Evolutionary conservation across 1,140 invertebrate species (phyloP).

Genomic region (Paracyclopina nana): DNA sequence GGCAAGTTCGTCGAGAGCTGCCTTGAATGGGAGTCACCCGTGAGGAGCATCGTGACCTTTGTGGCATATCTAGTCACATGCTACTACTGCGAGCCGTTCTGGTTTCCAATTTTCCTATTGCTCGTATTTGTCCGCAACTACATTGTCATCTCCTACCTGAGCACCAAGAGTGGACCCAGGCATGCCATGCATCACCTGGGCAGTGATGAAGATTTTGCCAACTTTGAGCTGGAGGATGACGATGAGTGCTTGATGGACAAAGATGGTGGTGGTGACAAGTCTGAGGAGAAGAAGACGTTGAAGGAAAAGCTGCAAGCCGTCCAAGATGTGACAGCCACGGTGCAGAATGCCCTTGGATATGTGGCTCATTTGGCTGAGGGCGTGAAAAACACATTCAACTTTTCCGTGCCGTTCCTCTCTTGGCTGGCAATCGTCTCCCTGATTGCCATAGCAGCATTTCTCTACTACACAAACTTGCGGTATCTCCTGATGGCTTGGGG

Average conservation of each 20-base stretch:
- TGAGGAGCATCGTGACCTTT: constrained; percentile 68
- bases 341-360: constrained; percentile 80
- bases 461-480: constrained; percentile 36
- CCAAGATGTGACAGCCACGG: constrained; percentile 80
- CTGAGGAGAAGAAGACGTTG: constrained; percentile 88
- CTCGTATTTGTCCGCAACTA: constrained; percentile 56
- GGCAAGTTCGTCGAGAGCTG: constrained; percentile 47
- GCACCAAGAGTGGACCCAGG: not conserved
- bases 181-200: not conserved
- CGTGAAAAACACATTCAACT: constrained; percentile 64
- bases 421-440: constrained; percentile 65
- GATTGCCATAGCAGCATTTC: constrained; percentile 43
- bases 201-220: constrained; percentile 20
- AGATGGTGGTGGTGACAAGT: constrained; percentile 26
- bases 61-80: constrained; percentile 55
- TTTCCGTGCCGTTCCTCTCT: constrained; percentile 87
- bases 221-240: constrained; percentile 34
- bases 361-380: constrained; percentile 41
- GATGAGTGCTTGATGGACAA: constrained; percentile 54
- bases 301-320: constrained; percentile 82
- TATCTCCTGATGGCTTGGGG: constrained; percentile 80
- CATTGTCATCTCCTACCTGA: constrained; percentile 30
- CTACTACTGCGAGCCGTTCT: constrained; percentile 70
- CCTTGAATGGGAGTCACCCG: constrained; percentile 86
- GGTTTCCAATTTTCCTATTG: constrained; percentile 52